Conservation (phyloP, 2,113 vertebrate genomes). For the Carassius auratus region DNA sequence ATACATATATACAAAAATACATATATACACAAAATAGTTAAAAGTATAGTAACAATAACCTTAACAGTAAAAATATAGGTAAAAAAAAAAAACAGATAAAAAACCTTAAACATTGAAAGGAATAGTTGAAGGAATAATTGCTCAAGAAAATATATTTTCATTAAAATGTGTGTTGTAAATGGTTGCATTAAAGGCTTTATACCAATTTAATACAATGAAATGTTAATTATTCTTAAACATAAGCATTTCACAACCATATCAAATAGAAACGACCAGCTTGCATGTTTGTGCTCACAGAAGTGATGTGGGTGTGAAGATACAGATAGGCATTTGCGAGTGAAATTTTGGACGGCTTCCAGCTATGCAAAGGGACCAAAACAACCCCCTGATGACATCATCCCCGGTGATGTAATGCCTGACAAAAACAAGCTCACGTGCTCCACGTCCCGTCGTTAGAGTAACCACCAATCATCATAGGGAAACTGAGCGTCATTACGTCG, state of each 20-base stretch:
- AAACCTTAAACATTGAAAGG: too few relatives aligned
- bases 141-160: background rate
- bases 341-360: slow-evolving; percentile 40
- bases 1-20: too few relatives aligned
- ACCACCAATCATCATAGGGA: slow-evolving; percentile 55
- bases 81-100: too few relatives aligned
- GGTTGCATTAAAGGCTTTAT: background rate
- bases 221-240: background rate
- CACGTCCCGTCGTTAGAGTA: slow-evolving; percentile 63
- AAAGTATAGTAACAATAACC: background rate
- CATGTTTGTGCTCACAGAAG: slow-evolving; percentile 56
- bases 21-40: too few relatives aligned
- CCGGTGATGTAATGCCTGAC: slow-evolving; percentile 77
- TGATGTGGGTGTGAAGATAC: slow-evolving; percentile 56
- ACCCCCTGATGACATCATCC: slow-evolving; percentile 75
- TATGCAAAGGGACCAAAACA: slow-evolving; percentile 57
- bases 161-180: background rate
- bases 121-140: too few relatives aligned
- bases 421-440: slow-evolving; percentile 75
- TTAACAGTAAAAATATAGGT: background rate
- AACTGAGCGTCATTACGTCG: slow-evolving; percentile 72
- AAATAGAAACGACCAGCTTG: slow-evolving; percentile 23
- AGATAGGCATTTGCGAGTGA: slow-evolving; percentile 23
- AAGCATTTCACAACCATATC: background rate
- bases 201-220: background rate